Percentiles rank a stretch among this genome's conserved stretches.
Conservation (phyloP, 2,888 invertebrate genomes). For the Eilema sororculum region DNA sequence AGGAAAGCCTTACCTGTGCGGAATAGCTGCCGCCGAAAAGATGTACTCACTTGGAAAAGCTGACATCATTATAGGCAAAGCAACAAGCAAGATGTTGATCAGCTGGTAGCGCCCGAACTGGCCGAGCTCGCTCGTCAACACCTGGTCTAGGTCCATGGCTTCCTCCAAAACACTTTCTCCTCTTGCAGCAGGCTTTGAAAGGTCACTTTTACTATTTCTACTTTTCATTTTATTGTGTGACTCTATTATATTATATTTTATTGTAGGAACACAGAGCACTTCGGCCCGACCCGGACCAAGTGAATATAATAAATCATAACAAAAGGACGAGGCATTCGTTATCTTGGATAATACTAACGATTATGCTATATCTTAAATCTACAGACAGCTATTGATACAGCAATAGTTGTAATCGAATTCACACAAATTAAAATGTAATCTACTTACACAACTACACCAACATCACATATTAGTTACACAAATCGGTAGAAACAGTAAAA, state of each 20-base stretch:
- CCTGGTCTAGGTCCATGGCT: constrained; percentile 72
- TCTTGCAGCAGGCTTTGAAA: not conserved
- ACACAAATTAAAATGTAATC: not conserved
- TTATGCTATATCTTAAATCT: not conserved
- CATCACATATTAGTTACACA: no score
- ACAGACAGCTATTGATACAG: not conserved
- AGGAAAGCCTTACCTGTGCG: constrained; percentile 11
- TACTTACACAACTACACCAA: no score
- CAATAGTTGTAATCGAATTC: not conserved
- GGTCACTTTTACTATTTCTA: not conserved
- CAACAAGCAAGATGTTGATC: constrained; percentile 84
- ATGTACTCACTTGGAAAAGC: constrained; percentile 88
- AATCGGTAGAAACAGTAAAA: no score
- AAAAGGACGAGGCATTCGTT: not conserved
- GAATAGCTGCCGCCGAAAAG: constrained; percentile 86
- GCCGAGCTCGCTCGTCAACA: constrained; percentile 81
- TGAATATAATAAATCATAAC: not conserved
- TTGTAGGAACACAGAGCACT: not conserved
- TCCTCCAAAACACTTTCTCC: constrained; percentile 1
- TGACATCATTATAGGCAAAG: constrained; percentile 88
- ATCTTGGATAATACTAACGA: not conserved
- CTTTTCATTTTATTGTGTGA: not conserved
- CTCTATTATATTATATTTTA: not conserved
- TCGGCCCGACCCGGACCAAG: not conserved
- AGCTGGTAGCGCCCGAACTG: constrained; percentile 89